Conservation (phyloP, 2,888 invertebrate species). For the Eristalis arbustorum region DNA sequence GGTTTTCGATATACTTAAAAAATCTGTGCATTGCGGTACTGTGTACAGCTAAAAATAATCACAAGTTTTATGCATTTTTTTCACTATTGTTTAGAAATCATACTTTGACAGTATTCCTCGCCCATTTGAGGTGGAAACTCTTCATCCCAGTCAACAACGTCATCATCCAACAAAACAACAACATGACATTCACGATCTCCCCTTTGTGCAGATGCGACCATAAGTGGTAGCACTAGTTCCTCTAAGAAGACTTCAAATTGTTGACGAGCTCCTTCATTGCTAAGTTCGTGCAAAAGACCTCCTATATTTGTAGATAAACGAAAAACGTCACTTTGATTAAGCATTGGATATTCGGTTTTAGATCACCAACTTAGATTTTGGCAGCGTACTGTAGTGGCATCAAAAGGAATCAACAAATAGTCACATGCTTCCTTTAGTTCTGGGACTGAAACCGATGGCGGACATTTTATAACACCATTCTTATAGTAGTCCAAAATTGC, state of each 20-base stretch:
- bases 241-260: constrained; percentile 98
- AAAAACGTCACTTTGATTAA: not conserved
- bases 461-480: constrained; percentile 94
- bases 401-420: constrained; percentile 98
- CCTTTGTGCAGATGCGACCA: constrained; percentile 95
- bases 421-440: constrained; percentile 99
- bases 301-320: constrained; percentile 80
- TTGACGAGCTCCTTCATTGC: constrained; percentile 98
- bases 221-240: constrained; percentile 95
- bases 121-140: constrained; percentile 99
- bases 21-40: constrained; percentile 98
- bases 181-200: constrained; percentile 99
- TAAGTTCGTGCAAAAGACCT: constrained; percentile 97
- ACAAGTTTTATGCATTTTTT: not conserved
- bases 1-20: constrained; percentile 99
- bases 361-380: constrained; percentile 93
- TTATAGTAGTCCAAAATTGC: constrained; percentile 97
- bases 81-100: constrained; percentile 70
- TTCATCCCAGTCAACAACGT: constrained; percentile 98
- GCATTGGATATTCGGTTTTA: not conserved
- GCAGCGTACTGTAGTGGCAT: constrained; percentile 96
- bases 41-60: constrained; percentile 86
- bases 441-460: constrained; percentile 96
- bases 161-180: constrained; percentile 97
- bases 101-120: constrained; percentile 98